These are phyloP conservation scores for Scaptomyza parva DNA, from an alignment of 2,888 invertebrate species.

Conservation along the genomic window DNA sequence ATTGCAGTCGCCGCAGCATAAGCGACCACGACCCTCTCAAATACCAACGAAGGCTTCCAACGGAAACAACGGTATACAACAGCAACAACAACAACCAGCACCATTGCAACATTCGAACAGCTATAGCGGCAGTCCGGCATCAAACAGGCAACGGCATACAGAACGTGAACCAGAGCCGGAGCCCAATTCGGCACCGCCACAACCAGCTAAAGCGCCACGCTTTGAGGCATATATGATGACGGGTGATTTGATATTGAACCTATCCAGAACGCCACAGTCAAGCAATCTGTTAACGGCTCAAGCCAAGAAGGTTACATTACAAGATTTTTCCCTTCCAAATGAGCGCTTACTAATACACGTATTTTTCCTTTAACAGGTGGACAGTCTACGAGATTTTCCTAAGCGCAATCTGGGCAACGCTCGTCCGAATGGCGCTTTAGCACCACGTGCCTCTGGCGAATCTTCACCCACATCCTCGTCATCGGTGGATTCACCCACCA, in stretches of 20 bases:
- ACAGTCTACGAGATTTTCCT: constrained; percentile 84
- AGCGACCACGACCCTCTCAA: constrained; percentile 83
- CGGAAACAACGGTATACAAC: constrained; percentile 54
- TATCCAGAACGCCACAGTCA: constrained; percentile 92
- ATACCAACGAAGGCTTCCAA: constrained; percentile 83
- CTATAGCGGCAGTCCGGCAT: constrained; percentile 74
- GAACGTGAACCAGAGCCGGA: constrained; percentile 70
- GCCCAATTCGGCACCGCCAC: constrained; percentile 82
- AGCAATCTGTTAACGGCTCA: constrained; percentile 87
- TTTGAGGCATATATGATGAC: constrained; percentile 99
- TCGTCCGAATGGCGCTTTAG: constrained; percentile 84
- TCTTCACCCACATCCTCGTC: constrained; percentile 85
- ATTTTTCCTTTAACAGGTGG: constrained; percentile 72
- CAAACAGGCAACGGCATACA: constrained; percentile 56
- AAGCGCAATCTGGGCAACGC: constrained; percentile 71
- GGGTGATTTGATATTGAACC: constrained; percentile 96
- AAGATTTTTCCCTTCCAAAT: not conserved
- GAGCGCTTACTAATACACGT: not conserved
- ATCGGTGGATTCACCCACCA: constrained; percentile 84
- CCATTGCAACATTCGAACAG: constrained; percentile 77
- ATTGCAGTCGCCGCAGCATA: constrained; percentile 84
- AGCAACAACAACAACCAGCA: constrained; percentile 35
- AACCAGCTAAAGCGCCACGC: constrained; percentile 85
- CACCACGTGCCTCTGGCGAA: constrained; percentile 85
- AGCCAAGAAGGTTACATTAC: constrained; percentile 83